Conservation (phyloP, 2,113 vertebrate genomes). For the Perca schrenkii region DNA sequence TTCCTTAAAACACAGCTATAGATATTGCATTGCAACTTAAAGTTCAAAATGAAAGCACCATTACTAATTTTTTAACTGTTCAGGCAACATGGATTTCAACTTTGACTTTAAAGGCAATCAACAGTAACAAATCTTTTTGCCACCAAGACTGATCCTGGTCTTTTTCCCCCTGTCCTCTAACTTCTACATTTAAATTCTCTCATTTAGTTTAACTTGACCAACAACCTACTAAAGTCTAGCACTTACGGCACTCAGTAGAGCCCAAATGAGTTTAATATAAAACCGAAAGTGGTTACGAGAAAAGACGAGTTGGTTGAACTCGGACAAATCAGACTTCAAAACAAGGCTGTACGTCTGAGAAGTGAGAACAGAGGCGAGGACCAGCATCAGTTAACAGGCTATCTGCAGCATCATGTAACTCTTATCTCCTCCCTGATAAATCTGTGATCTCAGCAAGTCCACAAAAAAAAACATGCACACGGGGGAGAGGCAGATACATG, state of each 20-base stretch:
- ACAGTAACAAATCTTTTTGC: neutral
- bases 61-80: neutral
- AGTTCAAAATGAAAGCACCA: neutral
- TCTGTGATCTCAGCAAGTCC: conserved; percentile 17
- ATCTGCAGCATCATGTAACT: conserved; percentile 13
- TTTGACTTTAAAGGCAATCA: neutral
- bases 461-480: conserved; percentile 43
- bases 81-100: neutral
- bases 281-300: neutral
- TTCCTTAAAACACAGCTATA: conserved; percentile 7
- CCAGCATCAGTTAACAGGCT: conserved; percentile 53
- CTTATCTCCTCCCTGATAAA: conserved; percentile 22
- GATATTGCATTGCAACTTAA: no score
- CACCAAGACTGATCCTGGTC: conserved; percentile 49
- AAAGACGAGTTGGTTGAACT: neutral
- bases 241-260: neutral
- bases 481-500: conserved; percentile 68
- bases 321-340: no score
- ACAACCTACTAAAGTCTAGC: neutral
- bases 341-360: neutral
- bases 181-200: neutral
- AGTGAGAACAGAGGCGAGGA: conserved; percentile 35
- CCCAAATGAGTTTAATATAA: neutral
- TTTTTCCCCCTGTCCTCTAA: conserved; percentile 29
- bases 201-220: neutral